Percentiles rank a stretch among this genome's conserved stretches.
Conservation (phyloP, 1,140 invertebrate species). For the Pseudomyrmex flavicornis region DNA sequence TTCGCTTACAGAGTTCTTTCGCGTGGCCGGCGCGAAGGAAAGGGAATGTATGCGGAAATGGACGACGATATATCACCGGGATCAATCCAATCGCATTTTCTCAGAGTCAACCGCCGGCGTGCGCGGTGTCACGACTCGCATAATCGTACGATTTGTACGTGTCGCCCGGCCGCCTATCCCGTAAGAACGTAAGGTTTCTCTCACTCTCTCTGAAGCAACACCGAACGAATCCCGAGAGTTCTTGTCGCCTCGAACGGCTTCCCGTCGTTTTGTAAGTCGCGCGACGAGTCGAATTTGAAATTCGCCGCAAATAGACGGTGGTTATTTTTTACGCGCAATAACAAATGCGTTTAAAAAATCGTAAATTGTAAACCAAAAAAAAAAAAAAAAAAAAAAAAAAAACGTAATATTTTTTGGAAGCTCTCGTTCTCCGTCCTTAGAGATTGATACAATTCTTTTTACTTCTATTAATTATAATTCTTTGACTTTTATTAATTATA, state of each 20-base stretch:
- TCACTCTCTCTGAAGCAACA: neutral
- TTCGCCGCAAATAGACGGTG: neutral
- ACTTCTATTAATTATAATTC: too few relatives aligned
- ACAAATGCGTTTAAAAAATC: neutral
- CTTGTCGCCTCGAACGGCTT: neutral
- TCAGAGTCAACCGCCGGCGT: conserved; percentile 56
- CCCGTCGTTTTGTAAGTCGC: neutral
- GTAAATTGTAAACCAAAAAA: too few relatives aligned
- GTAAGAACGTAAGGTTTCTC: conserved; percentile 51
- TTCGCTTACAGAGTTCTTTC: neutral
- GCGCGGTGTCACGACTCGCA: conserved; percentile 71
- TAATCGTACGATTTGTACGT: conserved; percentile 78
- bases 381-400: too few relatives aligned
- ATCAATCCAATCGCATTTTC: conserved; percentile 78
- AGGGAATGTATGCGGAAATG: conserved; percentile 15
- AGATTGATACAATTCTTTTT: too few relatives aligned
- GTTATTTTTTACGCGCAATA: neutral
- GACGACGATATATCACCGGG: conserved; percentile 73
- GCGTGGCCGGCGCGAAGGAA: neutral
- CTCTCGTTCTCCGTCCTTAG: too few relatives aligned
- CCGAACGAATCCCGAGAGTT: neutral
- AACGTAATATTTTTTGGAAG: too few relatives aligned
- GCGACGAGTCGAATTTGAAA: neutral
- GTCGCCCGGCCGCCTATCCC: conserved; percentile 59
- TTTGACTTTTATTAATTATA: too few relatives aligned